Evolutionary conservation across 2,888 invertebrate species (phyloP).

Genomic region (Lasioglossum pauxillum): DNA sequence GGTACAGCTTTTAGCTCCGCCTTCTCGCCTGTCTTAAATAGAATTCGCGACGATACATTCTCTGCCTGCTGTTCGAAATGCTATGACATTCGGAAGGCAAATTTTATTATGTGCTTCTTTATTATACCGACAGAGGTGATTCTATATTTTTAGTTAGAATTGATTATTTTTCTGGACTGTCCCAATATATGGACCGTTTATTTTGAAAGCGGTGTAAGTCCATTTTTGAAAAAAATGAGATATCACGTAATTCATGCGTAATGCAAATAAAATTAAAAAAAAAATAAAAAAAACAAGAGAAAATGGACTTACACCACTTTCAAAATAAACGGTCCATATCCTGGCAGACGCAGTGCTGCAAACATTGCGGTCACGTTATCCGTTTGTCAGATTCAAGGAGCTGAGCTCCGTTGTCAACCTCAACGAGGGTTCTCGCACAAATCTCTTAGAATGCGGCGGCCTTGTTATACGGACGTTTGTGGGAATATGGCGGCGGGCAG

Average conservation of each 20-base stretch:
- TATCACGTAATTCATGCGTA: too few species aligned
- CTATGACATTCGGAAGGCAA: too few species aligned
- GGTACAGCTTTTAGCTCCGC: not conserved
- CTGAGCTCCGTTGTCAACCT: not conserved
- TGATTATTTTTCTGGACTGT: not conserved
- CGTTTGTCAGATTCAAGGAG: not conserved
- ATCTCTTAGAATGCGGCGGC: not conserved
- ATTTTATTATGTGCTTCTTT: too few species aligned
- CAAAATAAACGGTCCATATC: too few species aligned
- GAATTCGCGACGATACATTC: not conserved
- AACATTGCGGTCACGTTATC: not conserved
- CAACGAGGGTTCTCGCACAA: not conserved
- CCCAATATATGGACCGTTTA: too few species aligned
- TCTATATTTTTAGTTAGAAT: too few species aligned
- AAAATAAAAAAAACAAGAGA: too few species aligned
- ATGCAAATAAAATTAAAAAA: too few species aligned
- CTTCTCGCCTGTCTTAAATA: not conserved
- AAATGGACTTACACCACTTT: too few species aligned
- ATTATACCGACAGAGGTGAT: not conserved
- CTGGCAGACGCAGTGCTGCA: not conserved
- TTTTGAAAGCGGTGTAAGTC: too few species aligned
- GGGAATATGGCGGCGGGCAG: not conserved
- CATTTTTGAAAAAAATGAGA: too few species aligned
- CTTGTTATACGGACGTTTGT: not conserved
- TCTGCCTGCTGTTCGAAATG: too few species aligned